These are phyloP conservation scores for Pseudachorutes palmiensis DNA, from an alignment of 1,140 invertebrate genomes.

Conservation along the genomic window DNA sequence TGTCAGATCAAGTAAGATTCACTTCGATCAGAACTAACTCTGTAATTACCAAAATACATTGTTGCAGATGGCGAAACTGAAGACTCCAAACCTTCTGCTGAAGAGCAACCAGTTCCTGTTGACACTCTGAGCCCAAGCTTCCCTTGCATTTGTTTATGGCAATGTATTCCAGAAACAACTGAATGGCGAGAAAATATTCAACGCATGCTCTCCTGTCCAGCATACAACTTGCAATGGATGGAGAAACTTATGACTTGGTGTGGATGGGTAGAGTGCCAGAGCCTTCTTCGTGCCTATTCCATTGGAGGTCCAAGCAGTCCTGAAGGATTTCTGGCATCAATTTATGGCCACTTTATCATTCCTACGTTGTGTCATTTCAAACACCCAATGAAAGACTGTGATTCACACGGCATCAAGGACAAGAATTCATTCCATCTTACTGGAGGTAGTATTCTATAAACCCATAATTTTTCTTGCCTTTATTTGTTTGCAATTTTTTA, in stretches of 20 bases:
- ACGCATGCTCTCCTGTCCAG: background rate
- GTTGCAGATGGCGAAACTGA: background rate
- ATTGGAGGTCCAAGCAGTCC: conserved; percentile 29
- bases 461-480: background rate
- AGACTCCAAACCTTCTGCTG: too few relatives aligned
- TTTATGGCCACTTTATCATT: conserved; percentile 27
- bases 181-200: background rate
- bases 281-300: conserved; percentile 10
- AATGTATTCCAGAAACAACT: conserved; percentile 2
- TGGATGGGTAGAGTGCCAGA: conserved; percentile 32
- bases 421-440: background rate
- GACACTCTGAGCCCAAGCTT: background rate
- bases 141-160: background rate
- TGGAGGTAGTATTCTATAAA: background rate
- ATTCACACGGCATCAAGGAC: background rate
- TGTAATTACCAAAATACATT: background rate
- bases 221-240: background rate
- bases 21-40: background rate
- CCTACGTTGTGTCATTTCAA: conserved; percentile 25
- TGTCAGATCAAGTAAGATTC: conserved; percentile 3
- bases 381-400: conserved; percentile 19
- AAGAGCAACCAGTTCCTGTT: background rate
- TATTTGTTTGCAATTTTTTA: background rate
- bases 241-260: conserved; percentile 22
- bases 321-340: conserved; percentile 26